Evolutionary conservation across 2,888 invertebrate genomes (phyloP).

Genomic region (Busseola fusca): DNA sequence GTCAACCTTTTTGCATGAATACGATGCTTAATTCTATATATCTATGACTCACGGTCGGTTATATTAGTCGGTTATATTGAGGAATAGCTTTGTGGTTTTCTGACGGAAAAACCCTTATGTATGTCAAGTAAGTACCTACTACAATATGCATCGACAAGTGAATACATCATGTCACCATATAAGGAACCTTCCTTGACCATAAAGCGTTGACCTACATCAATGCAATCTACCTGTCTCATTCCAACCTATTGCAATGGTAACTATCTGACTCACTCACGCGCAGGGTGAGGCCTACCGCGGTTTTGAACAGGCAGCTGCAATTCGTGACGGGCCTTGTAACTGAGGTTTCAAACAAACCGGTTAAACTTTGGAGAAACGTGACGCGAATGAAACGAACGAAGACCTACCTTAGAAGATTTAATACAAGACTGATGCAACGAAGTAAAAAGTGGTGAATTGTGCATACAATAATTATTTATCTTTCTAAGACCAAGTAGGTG

Average conservation of each 20-base stretch:
- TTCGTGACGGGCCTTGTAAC: conserved; percentile 15
- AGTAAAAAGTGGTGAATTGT: background rate
- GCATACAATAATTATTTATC: background rate
- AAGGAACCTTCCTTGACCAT: background rate
- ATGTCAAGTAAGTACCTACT: background rate
- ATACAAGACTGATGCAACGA: too few relatives aligned
- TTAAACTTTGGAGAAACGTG: background rate
- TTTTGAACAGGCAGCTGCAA: background rate
- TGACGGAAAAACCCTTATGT: background rate
- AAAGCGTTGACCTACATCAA: background rate
- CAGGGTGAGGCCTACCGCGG: conserved; percentile 13
- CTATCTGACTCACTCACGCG: conserved; percentile 3
- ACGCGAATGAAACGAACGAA: background rate
- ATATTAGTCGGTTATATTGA: background rate
- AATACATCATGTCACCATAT: background rate
- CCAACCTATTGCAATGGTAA: background rate
- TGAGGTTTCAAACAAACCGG: conserved; percentile 7
- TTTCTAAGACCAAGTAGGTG: too few relatives aligned
- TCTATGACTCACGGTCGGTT: too few relatives aligned
- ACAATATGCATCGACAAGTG: background rate
- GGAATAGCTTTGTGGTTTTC: background rate
- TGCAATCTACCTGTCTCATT: background rate
- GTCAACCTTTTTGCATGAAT: background rate
- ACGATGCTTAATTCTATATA: background rate
- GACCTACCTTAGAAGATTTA: too few relatives aligned